Evolutionary conservation across 2,888 invertebrate genomes (phyloP), one percentile per base, ranked within the genome.

Genomic region (Odontomyia ornata): DNA sequence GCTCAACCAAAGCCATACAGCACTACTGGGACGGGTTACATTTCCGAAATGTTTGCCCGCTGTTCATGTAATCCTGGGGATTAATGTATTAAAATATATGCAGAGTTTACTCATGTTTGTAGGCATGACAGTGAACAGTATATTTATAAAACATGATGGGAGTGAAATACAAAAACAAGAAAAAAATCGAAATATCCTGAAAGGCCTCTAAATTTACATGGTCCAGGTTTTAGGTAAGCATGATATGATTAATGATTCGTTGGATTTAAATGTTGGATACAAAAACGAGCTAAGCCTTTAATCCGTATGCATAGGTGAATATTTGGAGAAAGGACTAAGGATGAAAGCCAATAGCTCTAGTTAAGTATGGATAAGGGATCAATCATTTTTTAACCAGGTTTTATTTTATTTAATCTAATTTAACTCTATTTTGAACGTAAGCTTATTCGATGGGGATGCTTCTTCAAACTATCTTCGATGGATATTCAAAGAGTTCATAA

Each of bases 151-250:
- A 36, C 36, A 36, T 5, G 36, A 36, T 36, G 36, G 36, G 9
- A 36, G 36, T 5, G 36, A 36, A 36, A n/a, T n/a, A n/a, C n/a
- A n/a, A 56, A 56, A 9, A 60, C 4, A 9, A 18, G 23, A 60
- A 18, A 25, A 60, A 60, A 21, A 21, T 60, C 9, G 11, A 23
- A 64, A 64, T 11, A n/a, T 23, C 64, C 64, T n/a, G n/a, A n/a
- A n/a, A n/a, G n/a, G n/a, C n/a, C n/a, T n/a, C n/a, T 15, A 64
- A 64, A 64, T 64, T 64, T 64, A 64, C 64, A 64, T 64, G 64
- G 30, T 9, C 28, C n/a, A 15, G 64, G 64, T 64, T 64, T 64
- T 28, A 64, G 4, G 28, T 18, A 18, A 5, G 52, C n/a, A n/a
- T 64, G 27, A 13, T 64, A 64, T 64, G 64, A 64, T 64, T 64